A percentile compares a stretch with the other conserved stretches of the same genome.
Conservation (phyloP, 2,797 vertebrate genomes). For the Pangasius macronema region DNA sequence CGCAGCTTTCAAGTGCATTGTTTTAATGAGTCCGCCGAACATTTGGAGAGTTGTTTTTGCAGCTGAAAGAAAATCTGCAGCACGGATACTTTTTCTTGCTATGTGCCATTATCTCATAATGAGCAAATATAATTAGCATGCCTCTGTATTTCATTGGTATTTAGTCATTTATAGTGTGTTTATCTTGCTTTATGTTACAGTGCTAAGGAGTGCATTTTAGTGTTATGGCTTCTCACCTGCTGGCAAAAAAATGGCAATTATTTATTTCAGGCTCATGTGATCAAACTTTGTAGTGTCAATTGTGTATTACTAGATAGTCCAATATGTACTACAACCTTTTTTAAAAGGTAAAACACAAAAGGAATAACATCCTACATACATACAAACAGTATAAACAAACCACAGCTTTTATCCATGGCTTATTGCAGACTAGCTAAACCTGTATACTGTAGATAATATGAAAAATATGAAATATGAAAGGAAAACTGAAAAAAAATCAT, state of each 20-base stretch:
- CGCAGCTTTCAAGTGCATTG: constrained; percentile 67
- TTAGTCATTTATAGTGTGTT: constrained; percentile 11
- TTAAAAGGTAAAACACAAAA: background rate
- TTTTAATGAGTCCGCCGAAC: constrained; percentile 70
- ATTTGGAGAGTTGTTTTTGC: constrained; percentile 61
- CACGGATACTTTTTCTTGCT: constrained; percentile 51
- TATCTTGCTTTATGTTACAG: background rate
- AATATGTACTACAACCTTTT: background rate
- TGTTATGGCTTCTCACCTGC: background rate
- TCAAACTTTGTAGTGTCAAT: background rate
- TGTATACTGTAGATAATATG: background rate
- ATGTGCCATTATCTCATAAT: constrained; percentile 67
- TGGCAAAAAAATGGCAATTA: background rate
- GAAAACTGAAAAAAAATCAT: background rate
- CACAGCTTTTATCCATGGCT: background rate
- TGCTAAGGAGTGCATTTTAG: background rate
- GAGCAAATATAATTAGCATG: constrained; percentile 60
- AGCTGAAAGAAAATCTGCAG: constrained; percentile 58
- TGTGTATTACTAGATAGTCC: background rate
- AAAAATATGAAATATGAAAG: background rate
- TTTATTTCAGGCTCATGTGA: background rate
- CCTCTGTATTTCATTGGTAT: constrained; percentile 55
- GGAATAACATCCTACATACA: background rate
- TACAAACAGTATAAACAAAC: background rate
- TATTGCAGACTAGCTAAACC: background rate